These are phyloP conservation scores for Ispidina picta DNA, from an alignment of 2,797 vertebrate species.

Conservation along the genomic window DNA sequence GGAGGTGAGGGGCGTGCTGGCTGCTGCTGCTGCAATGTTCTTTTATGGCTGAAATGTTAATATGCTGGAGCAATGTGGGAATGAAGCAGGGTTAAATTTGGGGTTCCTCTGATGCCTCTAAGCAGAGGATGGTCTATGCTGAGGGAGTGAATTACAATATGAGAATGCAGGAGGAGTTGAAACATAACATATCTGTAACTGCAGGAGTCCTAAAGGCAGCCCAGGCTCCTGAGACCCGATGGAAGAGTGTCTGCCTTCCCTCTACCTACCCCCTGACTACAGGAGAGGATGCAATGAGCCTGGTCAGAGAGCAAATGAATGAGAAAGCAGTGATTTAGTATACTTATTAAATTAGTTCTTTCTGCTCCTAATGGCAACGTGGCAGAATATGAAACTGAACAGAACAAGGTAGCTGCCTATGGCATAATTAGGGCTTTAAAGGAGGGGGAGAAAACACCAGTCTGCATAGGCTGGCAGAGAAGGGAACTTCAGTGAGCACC, in stretches of 20 bases:
- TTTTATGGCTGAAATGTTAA: background rate
- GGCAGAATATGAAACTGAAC: conserved; percentile 20
- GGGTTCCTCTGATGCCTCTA: background rate
- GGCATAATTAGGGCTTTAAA: conserved; percentile 66
- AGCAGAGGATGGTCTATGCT: background rate
- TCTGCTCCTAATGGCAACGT: conserved; percentile 46
- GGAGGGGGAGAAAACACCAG: conserved; percentile 28
- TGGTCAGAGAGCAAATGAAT: conserved; percentile 45
- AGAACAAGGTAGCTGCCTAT: conserved; percentile 21
- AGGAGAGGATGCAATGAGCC: background rate
- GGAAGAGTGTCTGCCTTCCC: background rate
- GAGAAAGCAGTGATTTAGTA: conserved; percentile 30
- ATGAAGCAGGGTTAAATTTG: background rate
- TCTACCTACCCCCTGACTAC: background rate
- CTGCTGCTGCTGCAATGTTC: background rate
- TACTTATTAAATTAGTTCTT: conserved; percentile 64
- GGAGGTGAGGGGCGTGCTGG: fast-evolving
- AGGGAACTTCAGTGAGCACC: conserved; percentile 10
- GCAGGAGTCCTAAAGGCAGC: background rate
- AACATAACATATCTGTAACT: background rate
- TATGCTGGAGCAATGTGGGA: background rate
- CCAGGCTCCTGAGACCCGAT: background rate
- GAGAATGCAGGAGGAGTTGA: background rate
- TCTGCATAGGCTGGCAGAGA: background rate
- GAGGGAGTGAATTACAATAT: background rate